Base-by-base conservation (phyloP, 2,113 vertebrate genomes). In the Gallinago paraguaiae region DNA sequence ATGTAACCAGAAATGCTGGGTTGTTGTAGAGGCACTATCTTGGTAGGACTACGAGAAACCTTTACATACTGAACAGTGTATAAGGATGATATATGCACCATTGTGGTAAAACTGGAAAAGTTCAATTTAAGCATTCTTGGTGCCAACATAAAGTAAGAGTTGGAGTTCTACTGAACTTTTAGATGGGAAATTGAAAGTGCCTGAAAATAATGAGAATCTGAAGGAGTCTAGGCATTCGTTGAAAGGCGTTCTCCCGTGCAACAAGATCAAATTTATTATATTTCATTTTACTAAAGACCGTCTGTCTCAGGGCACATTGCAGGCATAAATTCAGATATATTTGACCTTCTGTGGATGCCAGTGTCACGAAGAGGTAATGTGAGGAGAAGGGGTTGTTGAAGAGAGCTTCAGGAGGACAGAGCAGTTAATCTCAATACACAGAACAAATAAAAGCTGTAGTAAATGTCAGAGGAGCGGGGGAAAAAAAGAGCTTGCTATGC, bases 301-400 rank as follows among this genome's bases (percentile, higher is more conserved):
- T 14, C 28, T 71, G 78, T 63, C 46, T 75, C 1, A 0, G 20
- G 24, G 56, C 39, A 60, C 0, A 0, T 12, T n/a, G 20, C 56
- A 45, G 46, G 31, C 28, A 30, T 61, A 59, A 63, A 75, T 45
- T 14, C 54, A 56, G 54, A 50, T 61, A 3, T 5, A 13, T 61
- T 33, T 93, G 59, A 70, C 35, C 50, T 74, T 60, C 22, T 19
- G 39, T 46, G 35, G 45, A 18, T 72, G 72, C 23, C 35, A 15
- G 39, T 4, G 10, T 69, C 14, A 1, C 23, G 35, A 31, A 82
- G 48, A 89, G 56, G 60, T 75, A 25, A 71, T 30, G 68, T 54
- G 64, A 70, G 56, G 68, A 20, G 28, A 59, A 65, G 17, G 6
- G 35, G 27, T 22, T 17, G 0, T 57, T 54, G 72, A 50, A 45